phyloP scores from a whole-genome alignment of 2,113 vertebrate species.

The Crotalus tigris region DNA sequence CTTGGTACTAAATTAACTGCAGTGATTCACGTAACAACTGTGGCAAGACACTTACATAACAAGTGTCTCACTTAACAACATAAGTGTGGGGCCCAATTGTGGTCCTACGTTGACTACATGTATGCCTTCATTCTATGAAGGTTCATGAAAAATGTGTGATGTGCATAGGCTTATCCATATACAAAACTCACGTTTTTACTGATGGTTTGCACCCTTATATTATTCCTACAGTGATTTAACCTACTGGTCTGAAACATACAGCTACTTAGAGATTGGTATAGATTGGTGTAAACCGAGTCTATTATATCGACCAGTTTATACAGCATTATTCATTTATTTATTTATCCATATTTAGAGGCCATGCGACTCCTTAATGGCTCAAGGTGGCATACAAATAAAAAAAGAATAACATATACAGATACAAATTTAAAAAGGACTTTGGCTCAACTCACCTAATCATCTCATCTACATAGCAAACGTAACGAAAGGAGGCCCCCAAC shows the following conservation, averaged over 20 bases:
- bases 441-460: background rate
- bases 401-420: background rate
- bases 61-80: background rate
- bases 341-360: background rate
- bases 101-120: background rate
- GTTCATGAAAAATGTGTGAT: background rate
- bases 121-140: background rate
- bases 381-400: background rate
- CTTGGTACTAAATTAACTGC: background rate
- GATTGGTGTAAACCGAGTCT: background rate
- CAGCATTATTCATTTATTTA: background rate
- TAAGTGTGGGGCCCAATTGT: background rate
- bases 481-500: no score
- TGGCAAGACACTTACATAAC: background rate
- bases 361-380: background rate
- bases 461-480: background rate
- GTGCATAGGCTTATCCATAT: background rate
- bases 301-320: background rate
- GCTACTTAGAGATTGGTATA: background rate
- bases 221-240: background rate
- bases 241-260: background rate
- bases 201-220: background rate
- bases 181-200: background rate
- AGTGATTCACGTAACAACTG: background rate
- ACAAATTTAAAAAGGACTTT: background rate